phyloP scores from a whole-genome alignment of 2,888 invertebrate genomes.

The Phyllotreta striolata region DNA sequence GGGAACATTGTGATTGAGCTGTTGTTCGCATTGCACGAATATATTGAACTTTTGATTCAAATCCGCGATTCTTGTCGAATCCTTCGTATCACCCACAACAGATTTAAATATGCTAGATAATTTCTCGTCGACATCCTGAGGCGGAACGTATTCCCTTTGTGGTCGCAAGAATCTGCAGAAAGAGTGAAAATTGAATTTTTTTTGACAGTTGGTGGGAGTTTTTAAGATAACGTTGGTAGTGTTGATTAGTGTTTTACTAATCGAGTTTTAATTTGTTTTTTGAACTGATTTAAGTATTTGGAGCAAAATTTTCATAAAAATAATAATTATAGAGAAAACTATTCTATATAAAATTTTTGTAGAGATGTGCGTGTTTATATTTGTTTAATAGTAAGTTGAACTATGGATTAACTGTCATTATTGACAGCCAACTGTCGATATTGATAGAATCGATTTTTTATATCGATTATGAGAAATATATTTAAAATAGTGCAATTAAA shows the following conservation, averaged over 20 bases:
- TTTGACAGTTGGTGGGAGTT: not conserved
- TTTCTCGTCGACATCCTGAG: constrained; percentile 68
- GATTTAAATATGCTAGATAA: constrained; percentile 69
- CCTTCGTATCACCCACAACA: constrained; percentile 62
- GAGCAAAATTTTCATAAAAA: no score
- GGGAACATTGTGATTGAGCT: constrained; percentile 80
- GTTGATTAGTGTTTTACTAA: no score
- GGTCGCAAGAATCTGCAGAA: constrained; percentile 77
- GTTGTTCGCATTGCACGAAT: constrained; percentile 72
- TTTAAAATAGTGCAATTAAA: not conserved
- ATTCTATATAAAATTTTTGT: no score
- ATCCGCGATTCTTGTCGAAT: constrained; percentile 59
- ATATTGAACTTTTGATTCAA: constrained; percentile 72
- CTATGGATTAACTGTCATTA: no score
- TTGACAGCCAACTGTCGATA: no score
- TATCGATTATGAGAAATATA: not conserved
- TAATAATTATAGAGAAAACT: no score
- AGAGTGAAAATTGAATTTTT: constrained; percentile 16
- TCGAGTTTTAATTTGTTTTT: no score
- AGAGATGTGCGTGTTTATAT: no score
- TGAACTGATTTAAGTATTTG: no score
- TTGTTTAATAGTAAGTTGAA: no score
- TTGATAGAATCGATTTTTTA: not conserved
- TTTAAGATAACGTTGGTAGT: not conserved
- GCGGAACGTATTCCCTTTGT: constrained; percentile 78